Evolutionary conservation across 2,797 vertebrate genomes (phyloP), one percentile per base, ranked within the genome.

Genomic region (Chloroceryle inda): DNA sequence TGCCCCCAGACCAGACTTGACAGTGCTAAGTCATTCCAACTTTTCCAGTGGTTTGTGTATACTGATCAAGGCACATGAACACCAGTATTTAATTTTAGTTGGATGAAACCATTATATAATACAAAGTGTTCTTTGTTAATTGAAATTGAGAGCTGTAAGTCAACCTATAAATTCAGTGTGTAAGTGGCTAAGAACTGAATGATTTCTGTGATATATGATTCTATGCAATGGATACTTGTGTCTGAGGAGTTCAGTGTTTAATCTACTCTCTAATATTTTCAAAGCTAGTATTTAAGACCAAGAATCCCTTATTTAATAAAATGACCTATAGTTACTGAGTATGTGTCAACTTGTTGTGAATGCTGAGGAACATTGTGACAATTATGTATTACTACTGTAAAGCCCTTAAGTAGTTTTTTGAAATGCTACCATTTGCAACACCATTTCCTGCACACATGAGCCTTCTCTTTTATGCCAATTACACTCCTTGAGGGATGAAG

Each of bases 211-310:
- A 15, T 66, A 13, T 1, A 2, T 29, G 27, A 47, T 67, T 44
- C 61, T 50, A 12, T 1, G 2, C 24, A 31, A 55, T 1, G 3
- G 19, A 10, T 67, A 8, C 0, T 2, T 50, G 23, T 61, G 16
- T 22, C 38, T 82, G 29, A 7, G 20, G 58, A 78, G 40, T 37
- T 82, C 23, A 27, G 23, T 72, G 49, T 35, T 88, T 68, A 31
- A 64, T 56, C 33, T 79, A 12, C 38, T 33, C 62, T 82, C 29
- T 52, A 75, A 40, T 29, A 17, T 15, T 76, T 90, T 85, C 50
- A 73, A 80, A 86, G 77, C 20, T 24, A 11, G 14, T 59, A 58
- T 9, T 85, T 55, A 31, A 74, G 31, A 79, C 11, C 24, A 67
- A 58, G 44, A 59, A 67, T 81, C 14, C 9, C 42, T 37, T 49